Conservation (phyloP, 2,113 vertebrate species). For the Halichoerus grypus region DNA sequence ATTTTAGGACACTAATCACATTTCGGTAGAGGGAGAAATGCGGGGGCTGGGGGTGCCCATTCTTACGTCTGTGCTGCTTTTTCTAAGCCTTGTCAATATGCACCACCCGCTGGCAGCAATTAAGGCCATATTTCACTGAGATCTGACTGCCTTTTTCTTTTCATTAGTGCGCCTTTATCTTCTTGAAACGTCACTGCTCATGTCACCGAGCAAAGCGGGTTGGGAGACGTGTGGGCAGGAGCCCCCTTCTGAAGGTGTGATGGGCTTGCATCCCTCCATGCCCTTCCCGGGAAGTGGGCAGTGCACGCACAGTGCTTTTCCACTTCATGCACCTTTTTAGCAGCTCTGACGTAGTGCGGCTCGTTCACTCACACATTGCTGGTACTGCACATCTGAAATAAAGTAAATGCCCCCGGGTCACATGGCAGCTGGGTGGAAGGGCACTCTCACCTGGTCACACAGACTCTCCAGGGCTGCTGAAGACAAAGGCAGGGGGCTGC, state of each 20-base stretch:
- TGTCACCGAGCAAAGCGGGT: background rate
- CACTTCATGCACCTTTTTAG: too few species aligned
- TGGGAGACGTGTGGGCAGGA: background rate
- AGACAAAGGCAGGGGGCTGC: background rate
- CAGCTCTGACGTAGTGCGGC: background rate
- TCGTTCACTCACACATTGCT: background rate
- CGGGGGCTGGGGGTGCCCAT: background rate
- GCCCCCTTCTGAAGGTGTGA: background rate
- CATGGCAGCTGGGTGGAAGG: too few species aligned
- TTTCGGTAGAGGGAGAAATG: background rate
- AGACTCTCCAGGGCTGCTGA: background rate
- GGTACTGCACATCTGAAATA: background rate
- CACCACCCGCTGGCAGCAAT: background rate
- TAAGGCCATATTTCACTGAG: background rate
- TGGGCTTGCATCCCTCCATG: background rate
- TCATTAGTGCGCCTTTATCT: background rate
- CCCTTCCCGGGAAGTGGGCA: background rate
- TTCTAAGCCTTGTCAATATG: background rate
- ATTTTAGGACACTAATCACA: background rate
- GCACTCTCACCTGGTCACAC: background rate
- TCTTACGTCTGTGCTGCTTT: slow-evolving; percentile 3
- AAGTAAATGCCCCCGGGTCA: background rate
- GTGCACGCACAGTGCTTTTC: background rate
- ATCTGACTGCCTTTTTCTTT: background rate
- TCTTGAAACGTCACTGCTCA: background rate